Evolutionary conservation across 2,888 invertebrate genomes (phyloP), one percentile per base, ranked within the genome.

Genomic region (Cephus runcator): DNA sequence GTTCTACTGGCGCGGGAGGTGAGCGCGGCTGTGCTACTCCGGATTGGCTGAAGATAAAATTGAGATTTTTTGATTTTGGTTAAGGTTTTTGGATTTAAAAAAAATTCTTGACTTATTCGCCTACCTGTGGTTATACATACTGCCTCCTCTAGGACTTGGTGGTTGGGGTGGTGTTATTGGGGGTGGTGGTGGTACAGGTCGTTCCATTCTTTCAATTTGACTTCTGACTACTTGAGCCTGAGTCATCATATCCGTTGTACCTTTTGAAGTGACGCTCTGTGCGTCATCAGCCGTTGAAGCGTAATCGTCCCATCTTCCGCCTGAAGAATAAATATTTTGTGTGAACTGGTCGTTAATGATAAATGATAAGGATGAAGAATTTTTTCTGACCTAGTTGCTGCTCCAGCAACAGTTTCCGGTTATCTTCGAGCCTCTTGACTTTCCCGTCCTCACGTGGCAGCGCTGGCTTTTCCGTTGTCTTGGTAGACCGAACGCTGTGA

Each of bases 391-490:
- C 95, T 75, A 98, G 91, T 91, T 98, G 97, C 84, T 97, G 96
- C 87, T 98, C 97, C 68, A 98, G 91, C 93, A 97, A 95, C 86
- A 96, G 92, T 88, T 96, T 96, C 77, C 98, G 93, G 12, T 97
- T 96, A 82, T 97, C 97, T 89, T 97, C 97, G 69, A 98, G 92
- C 88, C 98, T 97, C 83, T 94, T 94, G 75, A 97, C 95, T 34
- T 95, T 94, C 30, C 89, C 89, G 77, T 91, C 91, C 0, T 95
- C 94, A 0, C 96, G 93, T 2, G 95, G 94, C 79, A 91, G 84
- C 56, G 91, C 90, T 4, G 93, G 93, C 81, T 95, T 95, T 84
- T 97, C 96, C 34, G 95, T 95, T 30, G 96, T 96, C 11, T 96
- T 94, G 15, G 96, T 96, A 0, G 95, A 95, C 34, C 97, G 93